These are phyloP conservation scores for Phodopus roborovskii DNA, from an alignment of 2,113 vertebrate genomes.

Conservation along the genomic window DNA sequence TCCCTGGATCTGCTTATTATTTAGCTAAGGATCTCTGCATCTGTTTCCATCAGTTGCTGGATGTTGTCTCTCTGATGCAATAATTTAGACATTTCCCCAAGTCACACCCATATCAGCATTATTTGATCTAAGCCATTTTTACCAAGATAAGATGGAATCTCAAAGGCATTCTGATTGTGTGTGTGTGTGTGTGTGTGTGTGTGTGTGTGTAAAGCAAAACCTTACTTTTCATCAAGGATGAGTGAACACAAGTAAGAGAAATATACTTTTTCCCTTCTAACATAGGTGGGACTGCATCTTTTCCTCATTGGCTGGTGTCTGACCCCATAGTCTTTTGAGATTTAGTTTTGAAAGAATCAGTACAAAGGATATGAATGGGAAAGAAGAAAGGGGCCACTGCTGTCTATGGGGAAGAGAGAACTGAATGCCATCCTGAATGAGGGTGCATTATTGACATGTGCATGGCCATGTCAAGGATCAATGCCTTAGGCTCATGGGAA, in stretches of 20 bases:
- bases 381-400: neutral
- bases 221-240: neutral
- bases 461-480: neutral
- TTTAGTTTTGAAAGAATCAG: neutral
- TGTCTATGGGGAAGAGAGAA: neutral
- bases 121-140: neutral
- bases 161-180: neutral
- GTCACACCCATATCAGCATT: neutral
- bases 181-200: neutral
- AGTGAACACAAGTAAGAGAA: neutral
- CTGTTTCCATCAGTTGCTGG: neutral
- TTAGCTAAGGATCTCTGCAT: neutral
- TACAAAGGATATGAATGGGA: neutral
- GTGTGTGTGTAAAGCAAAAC: neutral
- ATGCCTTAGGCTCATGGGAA: neutral
- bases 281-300: neutral
- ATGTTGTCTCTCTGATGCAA: neutral
- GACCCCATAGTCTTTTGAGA: neutral
- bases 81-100: neutral
- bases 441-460: neutral
- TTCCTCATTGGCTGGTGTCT: neutral
- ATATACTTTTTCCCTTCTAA: neutral
- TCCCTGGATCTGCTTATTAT: neutral
- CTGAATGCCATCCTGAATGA: neutral
- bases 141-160: neutral